phyloP scores from a whole-genome alignment of 2,113 vertebrate genomes.

The Leucopternis melanops region DNA sequence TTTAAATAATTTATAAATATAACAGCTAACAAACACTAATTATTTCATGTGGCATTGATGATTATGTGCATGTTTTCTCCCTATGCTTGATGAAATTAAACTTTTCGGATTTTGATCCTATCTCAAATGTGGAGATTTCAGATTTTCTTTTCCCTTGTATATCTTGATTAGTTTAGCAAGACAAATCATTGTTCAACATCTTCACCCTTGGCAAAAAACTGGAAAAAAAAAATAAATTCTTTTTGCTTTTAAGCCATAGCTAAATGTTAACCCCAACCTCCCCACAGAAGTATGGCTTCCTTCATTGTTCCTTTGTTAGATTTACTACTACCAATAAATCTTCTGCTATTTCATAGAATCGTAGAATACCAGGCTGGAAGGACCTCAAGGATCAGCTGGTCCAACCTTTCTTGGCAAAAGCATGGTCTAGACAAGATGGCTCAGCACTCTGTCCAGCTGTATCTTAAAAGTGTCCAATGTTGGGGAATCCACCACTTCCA shows the following conservation, averaged over 20 bases:
- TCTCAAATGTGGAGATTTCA: background rate
- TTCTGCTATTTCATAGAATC: background rate
- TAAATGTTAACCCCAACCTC: background rate
- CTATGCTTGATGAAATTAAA: background rate
- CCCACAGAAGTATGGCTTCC: background rate
- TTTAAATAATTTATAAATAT: background rate
- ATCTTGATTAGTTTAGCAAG: background rate
- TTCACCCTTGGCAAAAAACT: background rate
- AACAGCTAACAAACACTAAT: background rate
- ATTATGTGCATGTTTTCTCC: background rate
- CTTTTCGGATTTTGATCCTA: background rate
- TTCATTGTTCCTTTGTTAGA: background rate
- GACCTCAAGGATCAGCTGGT: background rate
- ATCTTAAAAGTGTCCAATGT: background rate
- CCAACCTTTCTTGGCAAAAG: background rate
- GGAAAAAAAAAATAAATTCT: too few relatives aligned
- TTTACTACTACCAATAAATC: background rate
- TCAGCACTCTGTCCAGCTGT: background rate
- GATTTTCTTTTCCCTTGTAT: background rate
- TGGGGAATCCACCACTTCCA: background rate
- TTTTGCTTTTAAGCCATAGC: background rate
- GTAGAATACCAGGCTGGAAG: background rate
- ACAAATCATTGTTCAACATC: background rate
- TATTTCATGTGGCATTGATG: background rate
- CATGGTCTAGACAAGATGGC: background rate